A percentile compares a stretch with the other conserved stretches of the same genome.
Conservation (phyloP, 2,888 invertebrate genomes). For the Lathronympha strigana region DNA sequence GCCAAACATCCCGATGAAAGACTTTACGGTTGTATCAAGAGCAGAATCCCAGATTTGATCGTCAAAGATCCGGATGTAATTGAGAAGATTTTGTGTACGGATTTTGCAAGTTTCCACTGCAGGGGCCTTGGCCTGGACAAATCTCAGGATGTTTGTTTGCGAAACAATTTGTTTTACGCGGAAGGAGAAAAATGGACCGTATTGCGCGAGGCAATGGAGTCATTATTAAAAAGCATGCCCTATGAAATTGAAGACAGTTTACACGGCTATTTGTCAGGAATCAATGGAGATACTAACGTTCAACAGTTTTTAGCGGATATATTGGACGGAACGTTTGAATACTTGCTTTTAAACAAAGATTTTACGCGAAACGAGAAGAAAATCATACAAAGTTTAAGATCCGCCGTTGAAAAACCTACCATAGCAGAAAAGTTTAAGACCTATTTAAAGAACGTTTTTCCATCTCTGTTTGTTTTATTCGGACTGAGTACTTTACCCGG, state of each 20-base stretch:
- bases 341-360: slow-evolving; percentile 68
- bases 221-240: slow-evolving; percentile 65
- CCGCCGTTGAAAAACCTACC: slow-evolving; percentile 59
- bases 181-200: slow-evolving; percentile 79
- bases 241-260: slow-evolving; percentile 66
- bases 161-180: slow-evolving; percentile 81
- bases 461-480: slow-evolving; percentile 68
- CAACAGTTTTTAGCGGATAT: slow-evolving; percentile 76
- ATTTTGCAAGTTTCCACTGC: slow-evolving; percentile 78
- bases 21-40: slow-evolving; percentile 71
- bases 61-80: slow-evolving; percentile 74
- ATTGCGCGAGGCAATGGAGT: slow-evolving; percentile 67
- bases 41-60: slow-evolving; percentile 76
- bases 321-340: slow-evolving; percentile 77
- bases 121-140: slow-evolving; percentile 79
- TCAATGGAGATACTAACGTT: slow-evolving; percentile 78
- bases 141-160: slow-evolving; percentile 81
- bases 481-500: slow-evolving; percentile 61
- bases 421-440: slow-evolving; percentile 65
- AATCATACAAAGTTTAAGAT: slow-evolving; percentile 62
- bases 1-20: slow-evolving; percentile 64
- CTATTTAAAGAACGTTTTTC: slow-evolving; percentile 74
- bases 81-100: slow-evolving; percentile 76
- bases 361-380: slow-evolving; percentile 51
- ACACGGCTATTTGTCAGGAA: slow-evolving; percentile 79